phyloP scores from a whole-genome alignment of 1,140 invertebrate species.

The Drosophila hydei region DNA sequence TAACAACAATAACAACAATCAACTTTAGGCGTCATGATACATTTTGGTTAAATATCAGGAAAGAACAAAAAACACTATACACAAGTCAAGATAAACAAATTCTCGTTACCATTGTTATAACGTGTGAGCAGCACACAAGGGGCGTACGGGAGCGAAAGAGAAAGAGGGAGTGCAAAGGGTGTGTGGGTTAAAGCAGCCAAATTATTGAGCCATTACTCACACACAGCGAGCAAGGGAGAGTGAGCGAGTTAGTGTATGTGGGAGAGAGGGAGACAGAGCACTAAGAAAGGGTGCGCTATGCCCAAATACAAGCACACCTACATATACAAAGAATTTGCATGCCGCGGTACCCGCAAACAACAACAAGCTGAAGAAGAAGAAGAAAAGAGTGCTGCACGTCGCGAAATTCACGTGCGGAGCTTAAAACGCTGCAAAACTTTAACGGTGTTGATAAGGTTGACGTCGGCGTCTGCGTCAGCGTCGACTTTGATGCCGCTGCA shows the following conservation, averaged over 20 bases:
- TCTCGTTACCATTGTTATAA: conserved; percentile 75
- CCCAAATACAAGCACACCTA: conserved; percentile 4
- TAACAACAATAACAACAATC: conserved; percentile 22
- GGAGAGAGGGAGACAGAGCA: not conserved
- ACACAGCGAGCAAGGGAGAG: conserved; percentile 25
- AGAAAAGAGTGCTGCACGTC: conserved; percentile 28
- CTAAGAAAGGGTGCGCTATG: conserved; percentile 14
- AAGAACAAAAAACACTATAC: conserved; percentile 48
- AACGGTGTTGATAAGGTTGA: conserved; percentile 35
- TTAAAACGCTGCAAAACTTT: conserved; percentile 36
- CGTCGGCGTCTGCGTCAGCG: not conserved
- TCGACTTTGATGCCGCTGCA: conserved; percentile 17
- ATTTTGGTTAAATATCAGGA: conserved; percentile 76
- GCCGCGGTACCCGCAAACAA: conserved; percentile 11
- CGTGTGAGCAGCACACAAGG: conserved; percentile 32
- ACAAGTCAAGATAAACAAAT: conserved; percentile 77
- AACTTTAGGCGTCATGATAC: conserved; percentile 77
- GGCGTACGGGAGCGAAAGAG: conserved; percentile 4
- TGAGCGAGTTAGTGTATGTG: not conserved
- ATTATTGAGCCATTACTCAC: conserved; percentile 80
- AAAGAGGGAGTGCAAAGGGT: conserved; percentile 1
- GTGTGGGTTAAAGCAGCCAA: conserved; percentile 47
- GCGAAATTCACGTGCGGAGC: conserved; percentile 43
- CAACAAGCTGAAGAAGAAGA: conserved; percentile 4
- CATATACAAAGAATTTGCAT: conserved; percentile 38